These are phyloP conservation scores for Nannobrachium achirus DNA, from an alignment of 2,113 vertebrate genomes.

Conservation along the genomic window DNA sequence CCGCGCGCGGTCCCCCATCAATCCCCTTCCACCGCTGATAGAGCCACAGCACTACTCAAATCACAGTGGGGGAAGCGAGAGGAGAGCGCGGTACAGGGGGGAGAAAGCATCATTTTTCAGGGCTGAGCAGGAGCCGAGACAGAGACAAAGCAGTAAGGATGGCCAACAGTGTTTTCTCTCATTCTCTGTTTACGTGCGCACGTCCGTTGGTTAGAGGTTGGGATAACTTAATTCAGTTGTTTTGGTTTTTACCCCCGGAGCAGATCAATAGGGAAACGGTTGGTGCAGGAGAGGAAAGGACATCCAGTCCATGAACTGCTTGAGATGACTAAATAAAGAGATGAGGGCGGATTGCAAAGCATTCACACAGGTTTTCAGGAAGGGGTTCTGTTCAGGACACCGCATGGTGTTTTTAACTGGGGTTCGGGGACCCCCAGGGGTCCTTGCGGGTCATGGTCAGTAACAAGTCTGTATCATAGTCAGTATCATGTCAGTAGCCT, in stretches of 20 bases:
- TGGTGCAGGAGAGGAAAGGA: slow-evolving; percentile 14
- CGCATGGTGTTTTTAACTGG: slow-evolving; percentile 44
- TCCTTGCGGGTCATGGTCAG: no score
- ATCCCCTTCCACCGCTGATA: slow-evolving; percentile 31
- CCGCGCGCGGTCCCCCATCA: slow-evolving; percentile 20
- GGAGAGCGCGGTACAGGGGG: slow-evolving; percentile 9
- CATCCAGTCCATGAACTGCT: slow-evolving; percentile 35
- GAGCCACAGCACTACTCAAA: slow-evolving; percentile 35
- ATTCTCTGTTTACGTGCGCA: not conserved
- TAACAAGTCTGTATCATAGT: no score
- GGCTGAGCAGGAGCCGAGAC: slow-evolving; percentile 10
- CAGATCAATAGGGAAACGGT: slow-evolving; percentile 46
- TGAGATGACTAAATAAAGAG: slow-evolving; percentile 49
- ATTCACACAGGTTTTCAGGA: slow-evolving; percentile 35
- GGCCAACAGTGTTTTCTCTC: not conserved
- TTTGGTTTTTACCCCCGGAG: slow-evolving; percentile 50
- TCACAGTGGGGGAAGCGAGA: slow-evolving; percentile 17
- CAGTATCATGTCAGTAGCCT: no score
- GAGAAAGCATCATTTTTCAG: slow-evolving; percentile 34
- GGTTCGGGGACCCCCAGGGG: no score
- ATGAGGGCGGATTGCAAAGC: slow-evolving; percentile 26
- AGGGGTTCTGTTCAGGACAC: slow-evolving; percentile 11
- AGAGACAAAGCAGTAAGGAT: not conserved
- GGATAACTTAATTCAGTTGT: slow-evolving; percentile 20
- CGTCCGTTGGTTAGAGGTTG: not conserved